phyloP scores from a whole-genome alignment of 1,140 invertebrate species.

The Adoxophyes honmai region DNA sequence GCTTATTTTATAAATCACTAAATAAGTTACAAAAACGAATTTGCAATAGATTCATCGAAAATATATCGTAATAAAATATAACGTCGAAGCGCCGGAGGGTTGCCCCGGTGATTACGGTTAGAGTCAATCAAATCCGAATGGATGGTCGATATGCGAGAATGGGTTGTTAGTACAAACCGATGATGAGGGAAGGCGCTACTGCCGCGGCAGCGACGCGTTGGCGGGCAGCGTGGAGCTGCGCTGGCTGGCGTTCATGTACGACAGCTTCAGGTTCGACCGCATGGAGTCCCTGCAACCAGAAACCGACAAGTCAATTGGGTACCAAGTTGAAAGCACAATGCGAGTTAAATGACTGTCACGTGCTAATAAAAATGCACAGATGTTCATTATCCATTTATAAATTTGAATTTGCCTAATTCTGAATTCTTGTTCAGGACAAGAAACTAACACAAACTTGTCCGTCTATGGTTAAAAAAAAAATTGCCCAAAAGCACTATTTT shows the following conservation, averaged over 20 bases:
- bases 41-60: slow-evolving; percentile 14
- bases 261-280: slow-evolving; percentile 83
- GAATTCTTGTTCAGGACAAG: too few relatives aligned
- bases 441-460: too few relatives aligned
- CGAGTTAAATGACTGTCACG: too few relatives aligned
- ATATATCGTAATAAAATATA: slow-evolving; percentile 13
- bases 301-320: not conserved
- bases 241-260: slow-evolving; percentile 83
- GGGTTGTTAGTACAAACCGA: slow-evolving; percentile 7
- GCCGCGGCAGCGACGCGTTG: slow-evolving; percentile 62
- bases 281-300: slow-evolving; percentile 82
- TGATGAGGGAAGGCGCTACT: slow-evolving; percentile 27
- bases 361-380: too few relatives aligned
- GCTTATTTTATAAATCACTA: slow-evolving; percentile 25
- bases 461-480: too few relatives aligned
- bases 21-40: slow-evolving; percentile 13
- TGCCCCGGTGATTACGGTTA: too few relatives aligned
- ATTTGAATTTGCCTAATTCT: too few relatives aligned
- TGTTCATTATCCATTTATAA: too few relatives aligned
- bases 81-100: not conserved
- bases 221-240: slow-evolving; percentile 84
- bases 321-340: not conserved
- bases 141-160: not conserved
- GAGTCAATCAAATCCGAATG: too few relatives aligned
- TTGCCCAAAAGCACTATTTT: too few relatives aligned